Percentiles rank a stretch among this genome's conserved stretches.
Evolutionary conservation across 1,140 invertebrate species (phyloP).

Genomic region (Nylanderia fulva): DNA sequence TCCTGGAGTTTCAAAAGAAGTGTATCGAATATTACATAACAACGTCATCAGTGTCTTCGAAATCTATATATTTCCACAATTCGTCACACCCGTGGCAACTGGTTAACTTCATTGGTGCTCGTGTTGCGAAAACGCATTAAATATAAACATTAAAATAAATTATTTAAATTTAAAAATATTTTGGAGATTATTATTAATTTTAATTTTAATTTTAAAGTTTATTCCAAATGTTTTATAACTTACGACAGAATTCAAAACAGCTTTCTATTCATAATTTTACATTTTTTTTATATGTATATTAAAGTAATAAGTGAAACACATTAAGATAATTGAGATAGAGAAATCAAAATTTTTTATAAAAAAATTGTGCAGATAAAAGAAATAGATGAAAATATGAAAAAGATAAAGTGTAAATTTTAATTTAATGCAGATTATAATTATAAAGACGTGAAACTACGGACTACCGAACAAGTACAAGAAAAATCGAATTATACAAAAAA

Average conservation of each 20-base stretch:
- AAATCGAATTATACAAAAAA: neutral
- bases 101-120: neutral
- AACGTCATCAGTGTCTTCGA: conserved; percentile 61
- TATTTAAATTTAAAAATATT: neutral
- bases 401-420: no score
- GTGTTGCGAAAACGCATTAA: neutral
- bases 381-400: no score
- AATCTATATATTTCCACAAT: conserved; percentile 53
- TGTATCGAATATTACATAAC: conserved; percentile 47
- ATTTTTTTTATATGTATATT: neutral
- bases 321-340: no score
- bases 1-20: neutral
- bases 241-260: neutral
- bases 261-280: neutral
- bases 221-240: neutral
- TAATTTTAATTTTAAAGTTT: neutral
- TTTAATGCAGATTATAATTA: no score
- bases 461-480: neutral
- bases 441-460: no score
- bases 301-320: neutral
- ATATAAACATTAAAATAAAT: neutral
- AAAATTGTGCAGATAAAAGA: no score
- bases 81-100: conserved; percentile 19
- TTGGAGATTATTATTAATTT: neutral
- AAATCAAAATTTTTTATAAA: no score